Percentiles rank a stretch among this genome's conserved stretches.
phyloP scores from a whole-genome alignment of 30 jellyfish, hydroid and myxozoan species.

The Cassiopea andromeda region DNA sequence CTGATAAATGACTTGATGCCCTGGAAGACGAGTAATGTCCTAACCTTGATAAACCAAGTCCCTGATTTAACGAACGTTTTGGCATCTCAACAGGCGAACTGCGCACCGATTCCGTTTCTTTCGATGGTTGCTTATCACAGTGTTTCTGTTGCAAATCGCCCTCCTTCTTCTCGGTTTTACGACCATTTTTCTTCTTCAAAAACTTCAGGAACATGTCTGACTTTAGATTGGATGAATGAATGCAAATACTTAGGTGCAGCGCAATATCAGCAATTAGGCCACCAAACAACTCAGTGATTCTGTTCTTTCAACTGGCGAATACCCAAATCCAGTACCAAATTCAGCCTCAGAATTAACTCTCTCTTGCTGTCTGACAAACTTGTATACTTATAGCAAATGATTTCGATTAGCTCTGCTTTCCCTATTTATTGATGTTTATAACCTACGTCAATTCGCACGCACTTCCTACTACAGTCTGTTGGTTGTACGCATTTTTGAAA shows the following conservation, averaged over 20 bases:
- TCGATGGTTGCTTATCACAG: not conserved
- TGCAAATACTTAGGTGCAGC: too few species aligned
- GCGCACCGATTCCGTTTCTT: not conserved
- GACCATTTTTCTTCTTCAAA: conserved; percentile 3
- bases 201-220: conserved; percentile 14
- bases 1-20: conserved; percentile 56
- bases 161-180: not conserved
- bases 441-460: not conserved
- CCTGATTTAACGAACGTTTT: not conserved
- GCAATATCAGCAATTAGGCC: too few species aligned
- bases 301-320: too few species aligned
- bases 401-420: not conserved
- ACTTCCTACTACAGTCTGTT: not conserved
- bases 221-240: not conserved
- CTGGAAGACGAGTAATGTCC: conserved; percentile 31
- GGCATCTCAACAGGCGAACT: conserved; percentile 31
- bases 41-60: conserved; percentile 19
- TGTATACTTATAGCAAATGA: not conserved
- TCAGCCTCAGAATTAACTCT: too few species aligned
- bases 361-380: too few species aligned
- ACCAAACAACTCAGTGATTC: too few species aligned
- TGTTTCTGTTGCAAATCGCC: not conserved
- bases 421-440: too few species aligned
- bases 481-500: not conserved
- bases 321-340: too few species aligned